Percentiles rank a stretch among this genome's conserved stretches.
Conservation (phyloP, 1,140 invertebrate genomes). For the Tyrophagus putrescentiae region DNA sequence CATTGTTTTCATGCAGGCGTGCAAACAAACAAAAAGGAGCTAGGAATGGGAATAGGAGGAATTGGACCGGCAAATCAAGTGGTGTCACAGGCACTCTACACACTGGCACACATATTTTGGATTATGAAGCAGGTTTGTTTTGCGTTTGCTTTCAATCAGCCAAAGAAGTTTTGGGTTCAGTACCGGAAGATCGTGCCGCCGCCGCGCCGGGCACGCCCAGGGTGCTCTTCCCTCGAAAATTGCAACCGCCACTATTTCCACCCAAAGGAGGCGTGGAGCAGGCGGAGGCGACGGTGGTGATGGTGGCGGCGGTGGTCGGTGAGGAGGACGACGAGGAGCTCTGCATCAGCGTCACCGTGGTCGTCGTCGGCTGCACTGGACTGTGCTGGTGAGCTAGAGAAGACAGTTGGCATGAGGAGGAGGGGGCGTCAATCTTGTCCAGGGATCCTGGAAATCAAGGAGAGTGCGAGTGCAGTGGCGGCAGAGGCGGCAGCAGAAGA, state of each 20-base stretch:
- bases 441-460: constrained; percentile 3
- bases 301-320: neutral
- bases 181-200: neutral
- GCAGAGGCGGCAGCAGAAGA: too few relatives aligned
- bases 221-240: constrained; percentile 4
- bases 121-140: too few relatives aligned
- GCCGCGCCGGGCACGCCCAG: constrained; percentile 4
- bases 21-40: too few relatives aligned
- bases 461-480: too few relatives aligned
- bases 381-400: neutral
- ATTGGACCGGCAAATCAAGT: too few relatives aligned
- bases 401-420: neutral
- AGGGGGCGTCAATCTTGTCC: neutral
- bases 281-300: neutral
- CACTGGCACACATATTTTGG: too few relatives aligned
- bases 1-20: too few relatives aligned
- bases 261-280: neutral
- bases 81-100: too few relatives aligned
- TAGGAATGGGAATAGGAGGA: too few relatives aligned
- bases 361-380: neutral
- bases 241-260: neutral
- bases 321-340: neutral
- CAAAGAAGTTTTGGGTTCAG: too few relatives aligned
- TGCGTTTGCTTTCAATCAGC: too few relatives aligned
- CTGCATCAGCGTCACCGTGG: neutral